phyloP scores from a whole-genome alignment of 2,797 vertebrate species.

The Darevskia mixta region DNA sequence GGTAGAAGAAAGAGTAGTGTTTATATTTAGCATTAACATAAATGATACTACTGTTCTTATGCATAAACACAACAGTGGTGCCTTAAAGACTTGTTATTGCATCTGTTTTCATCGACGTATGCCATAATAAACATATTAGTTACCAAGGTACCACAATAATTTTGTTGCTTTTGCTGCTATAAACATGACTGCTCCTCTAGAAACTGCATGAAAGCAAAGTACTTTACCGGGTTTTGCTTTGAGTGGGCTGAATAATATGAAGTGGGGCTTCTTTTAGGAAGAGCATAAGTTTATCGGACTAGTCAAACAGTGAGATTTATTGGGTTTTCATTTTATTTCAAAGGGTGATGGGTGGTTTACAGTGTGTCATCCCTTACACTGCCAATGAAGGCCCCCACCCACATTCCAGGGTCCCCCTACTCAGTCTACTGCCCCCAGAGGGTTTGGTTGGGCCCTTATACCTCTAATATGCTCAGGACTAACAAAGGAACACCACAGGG shows the following conservation, averaged over 20 bases:
- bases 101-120: too few relatives aligned
- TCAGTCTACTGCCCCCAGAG: too few relatives aligned
- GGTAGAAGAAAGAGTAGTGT: not conserved
- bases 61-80: not conserved
- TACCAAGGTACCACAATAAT: too few relatives aligned
- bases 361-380: too few relatives aligned
- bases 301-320: too few relatives aligned
- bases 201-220: not conserved
- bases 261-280: conserved; percentile 38
- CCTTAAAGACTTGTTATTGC: not conserved
- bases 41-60: not conserved
- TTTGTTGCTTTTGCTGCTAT: too few relatives aligned
- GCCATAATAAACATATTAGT: too few relatives aligned
- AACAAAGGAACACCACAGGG: too few relatives aligned
- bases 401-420: not conserved
- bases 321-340: not conserved
- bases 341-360: not conserved
- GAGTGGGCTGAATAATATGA: conserved; percentile 34
- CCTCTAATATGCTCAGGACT: too few relatives aligned
- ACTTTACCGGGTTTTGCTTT: not conserved
- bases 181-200: too few relatives aligned
- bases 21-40: not conserved
- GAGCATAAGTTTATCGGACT: not conserved
- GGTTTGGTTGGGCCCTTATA: too few relatives aligned
- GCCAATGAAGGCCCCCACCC: too few relatives aligned